Evolutionary conservation across 2,797 vertebrate species (phyloP).

Genomic region (Thamnophis elegans): DNA sequence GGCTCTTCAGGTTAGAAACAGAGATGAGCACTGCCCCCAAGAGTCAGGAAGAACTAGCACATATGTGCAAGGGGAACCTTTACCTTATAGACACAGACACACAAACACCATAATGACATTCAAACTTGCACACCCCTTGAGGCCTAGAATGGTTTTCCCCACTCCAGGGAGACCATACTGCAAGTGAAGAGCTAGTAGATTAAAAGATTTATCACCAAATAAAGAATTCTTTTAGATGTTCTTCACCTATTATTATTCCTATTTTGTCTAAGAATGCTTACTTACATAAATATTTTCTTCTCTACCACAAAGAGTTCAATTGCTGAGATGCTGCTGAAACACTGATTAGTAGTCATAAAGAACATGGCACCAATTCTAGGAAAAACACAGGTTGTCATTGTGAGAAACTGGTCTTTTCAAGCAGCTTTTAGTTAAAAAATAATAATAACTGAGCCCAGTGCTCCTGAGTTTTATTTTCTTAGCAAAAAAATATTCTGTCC

Average conservation of each 20-base stretch:
- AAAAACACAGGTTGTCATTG: neutral
- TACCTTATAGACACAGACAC: too few relatives aligned
- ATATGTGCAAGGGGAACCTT: too few relatives aligned
- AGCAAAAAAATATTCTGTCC: neutral
- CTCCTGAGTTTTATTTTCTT: neutral
- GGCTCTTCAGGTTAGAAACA: too few relatives aligned
- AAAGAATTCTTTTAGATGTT: neutral
- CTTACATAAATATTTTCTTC: constrained; percentile 90
- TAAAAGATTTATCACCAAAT: neutral
- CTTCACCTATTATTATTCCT: neutral
- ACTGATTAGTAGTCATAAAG: constrained; percentile 90
- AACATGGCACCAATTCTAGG: constrained; percentile 88
- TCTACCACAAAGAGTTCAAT: constrained; percentile 89
- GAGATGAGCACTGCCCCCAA: too few relatives aligned
- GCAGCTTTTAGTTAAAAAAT: neutral
- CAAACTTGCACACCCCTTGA: neutral
- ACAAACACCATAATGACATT: neutral
- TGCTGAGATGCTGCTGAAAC: constrained; percentile 86
- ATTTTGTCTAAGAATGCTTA: constrained; percentile 3
- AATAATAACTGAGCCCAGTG: neutral
- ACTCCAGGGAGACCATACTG: neutral
- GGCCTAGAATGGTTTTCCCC: neutral
- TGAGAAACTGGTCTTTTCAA: neutral
- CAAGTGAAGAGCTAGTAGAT: neutral
- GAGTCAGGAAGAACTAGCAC: too few relatives aligned